Evolutionary conservation across 53 echinoderm and acorn worm species (phyloP), one percentile per base, ranked within the genome.

Genomic region (Crossaster papposus): DNA sequence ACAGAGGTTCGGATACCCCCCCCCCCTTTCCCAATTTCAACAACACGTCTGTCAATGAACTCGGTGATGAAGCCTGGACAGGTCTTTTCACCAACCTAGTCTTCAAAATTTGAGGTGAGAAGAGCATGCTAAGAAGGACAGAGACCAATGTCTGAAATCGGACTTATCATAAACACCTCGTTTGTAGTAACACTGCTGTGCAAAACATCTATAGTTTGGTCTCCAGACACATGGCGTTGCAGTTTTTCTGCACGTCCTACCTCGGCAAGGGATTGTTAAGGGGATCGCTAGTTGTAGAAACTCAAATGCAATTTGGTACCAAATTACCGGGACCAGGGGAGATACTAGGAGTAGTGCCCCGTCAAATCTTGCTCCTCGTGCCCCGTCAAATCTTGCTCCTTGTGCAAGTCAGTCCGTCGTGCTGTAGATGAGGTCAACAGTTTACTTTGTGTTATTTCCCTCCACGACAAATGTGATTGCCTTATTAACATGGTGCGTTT

Each of bases 401-500:
- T 83, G 63, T 65, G 83, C 83, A 83, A 83, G 83, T 63, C 28
- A 33, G 36, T 38, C 7, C 7, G 3, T 36, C 24, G 68, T 20
- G 54, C 83, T 15, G 20, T 35, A 22, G 17, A 4, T 2, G 73
- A 70, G 52, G 53, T 85, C 85, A 73, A 73, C 72, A 85, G 85
- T 52, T 85, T 73, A 52, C 51, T 73, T 73, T 85, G 52, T 85
- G 85, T 85, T 85, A 73, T 85, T 71, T 85, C 85, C 73, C 70
- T 44, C 51, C 33, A 85, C 51, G 53, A 73, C 73, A 85, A 85
- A 85, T 85, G 85, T 85, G 85, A 85, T 85, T 85, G 85, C 51
- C 72, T 85, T 85, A 85, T 85, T 85, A 85, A 72, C 72, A 85
- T 85, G 85, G 72, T 72, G 85, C 72, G 85, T 52, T 71, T 4